These are phyloP conservation scores for Hymenochirus boettgeri DNA, from an alignment of 2,113 vertebrate species.

Conservation along the genomic window DNA sequence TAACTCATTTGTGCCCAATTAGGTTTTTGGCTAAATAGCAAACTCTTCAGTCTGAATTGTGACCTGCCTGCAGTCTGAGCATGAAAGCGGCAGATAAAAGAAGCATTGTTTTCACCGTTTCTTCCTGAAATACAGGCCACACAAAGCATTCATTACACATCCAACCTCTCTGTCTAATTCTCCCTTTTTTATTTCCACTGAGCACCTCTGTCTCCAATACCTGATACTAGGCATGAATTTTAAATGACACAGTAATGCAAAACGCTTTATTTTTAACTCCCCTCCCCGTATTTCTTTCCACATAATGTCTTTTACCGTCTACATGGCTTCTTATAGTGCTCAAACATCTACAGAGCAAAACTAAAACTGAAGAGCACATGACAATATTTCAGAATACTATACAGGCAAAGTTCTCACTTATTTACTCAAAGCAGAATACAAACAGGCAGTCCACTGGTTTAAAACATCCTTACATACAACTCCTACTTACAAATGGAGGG, in stretches of 20 bases:
- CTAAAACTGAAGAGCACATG: too few relatives aligned
- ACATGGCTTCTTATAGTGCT: background rate
- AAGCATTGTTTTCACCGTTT: conserved; percentile 14
- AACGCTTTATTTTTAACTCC: conserved; percentile 15
- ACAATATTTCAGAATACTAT: too few relatives aligned
- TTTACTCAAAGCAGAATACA: too few relatives aligned
- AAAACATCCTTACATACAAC: too few relatives aligned
- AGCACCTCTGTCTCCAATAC: conserved; percentile 25
- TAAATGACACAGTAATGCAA: conserved; percentile 1
- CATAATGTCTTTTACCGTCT: background rate
- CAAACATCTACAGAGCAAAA: too few relatives aligned
- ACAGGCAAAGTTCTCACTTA: too few relatives aligned
- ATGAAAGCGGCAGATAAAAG: conserved; percentile 21
- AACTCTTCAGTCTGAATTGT: background rate
- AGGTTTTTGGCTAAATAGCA: background rate
- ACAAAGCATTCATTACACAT: conserved; percentile 8
- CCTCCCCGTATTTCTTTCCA: conserved; percentile 3
- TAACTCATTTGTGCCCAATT: background rate
- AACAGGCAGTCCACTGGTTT: too few relatives aligned
- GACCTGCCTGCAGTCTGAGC: conserved; percentile 1
- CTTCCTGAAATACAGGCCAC: conserved; percentile 5
- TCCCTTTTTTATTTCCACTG: conserved; percentile 1
- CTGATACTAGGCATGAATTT: conserved; percentile 24
- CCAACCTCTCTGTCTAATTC: background rate
- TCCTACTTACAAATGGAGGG: too few relatives aligned